Evolutionary conservation across 1,140 invertebrate genomes (phyloP), one percentile per base, ranked within the genome.

Genomic region (Gonatopus flavifemur): DNA sequence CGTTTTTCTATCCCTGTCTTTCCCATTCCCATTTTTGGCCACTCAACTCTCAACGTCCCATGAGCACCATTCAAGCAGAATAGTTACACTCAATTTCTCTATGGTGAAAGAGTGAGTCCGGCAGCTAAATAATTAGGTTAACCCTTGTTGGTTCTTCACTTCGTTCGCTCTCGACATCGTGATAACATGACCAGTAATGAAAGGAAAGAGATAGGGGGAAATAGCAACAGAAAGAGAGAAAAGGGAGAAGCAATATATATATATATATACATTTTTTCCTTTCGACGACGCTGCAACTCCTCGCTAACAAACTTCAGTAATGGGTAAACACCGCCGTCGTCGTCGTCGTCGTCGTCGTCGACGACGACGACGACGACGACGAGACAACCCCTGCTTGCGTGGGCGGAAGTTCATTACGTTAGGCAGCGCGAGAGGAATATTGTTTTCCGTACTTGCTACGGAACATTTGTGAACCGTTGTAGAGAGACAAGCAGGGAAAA

Each of bases 111-210:
- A n/a, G 6, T 28, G 43, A 62, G 61, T 65, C 71, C 55, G 55
- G 55, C 45, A 54, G 59, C 58, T 66, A 69, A 67, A 67, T 72
- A 72, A 70, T 72, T 69, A 66, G 63, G 61, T 73, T 70, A 64
- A 66, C 62, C 69, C 64, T 66, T 66, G 67, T 72, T 66, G 62
- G 52, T 57, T 66, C 37, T 41, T 49, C 52, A 60, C 59, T 52
- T 53, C 28, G 55, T 57, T 43, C 46, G n/a, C n/a, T 37, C 32
- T 49, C 50, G 48, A 32, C 41, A 44, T 48, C 44, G 46, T 40
- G 47, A 60, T 64, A 63, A 59, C 33, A 25, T 18, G 40, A 12
- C 47, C 31, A 16, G 39, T 31, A 44, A 44, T 32, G 36, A 24
- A 33, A 12, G n/a, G 33, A 39, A 39, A 19, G 32, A 36, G 44